These are phyloP conservation scores for Trichonephila clavata DNA, from an alignment of 1,140 invertebrate genomes.

Conservation along the genomic window DNA sequence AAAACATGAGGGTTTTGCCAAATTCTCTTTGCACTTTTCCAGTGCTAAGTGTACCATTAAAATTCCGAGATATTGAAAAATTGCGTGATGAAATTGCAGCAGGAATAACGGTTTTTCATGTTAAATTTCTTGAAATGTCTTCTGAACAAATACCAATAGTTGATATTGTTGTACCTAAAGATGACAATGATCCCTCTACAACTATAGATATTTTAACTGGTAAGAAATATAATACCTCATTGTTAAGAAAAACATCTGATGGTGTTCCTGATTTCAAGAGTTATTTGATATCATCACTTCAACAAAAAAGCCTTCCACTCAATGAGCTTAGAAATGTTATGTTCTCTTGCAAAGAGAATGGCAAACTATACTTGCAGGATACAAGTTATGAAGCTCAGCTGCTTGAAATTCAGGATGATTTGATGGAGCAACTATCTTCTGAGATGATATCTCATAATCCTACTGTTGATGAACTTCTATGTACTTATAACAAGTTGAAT, in stretches of 20 bases:
- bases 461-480: slow-evolving; percentile 36
- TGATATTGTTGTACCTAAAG: background rate
- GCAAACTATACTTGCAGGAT: slow-evolving; percentile 37
- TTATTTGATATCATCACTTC: background rate
- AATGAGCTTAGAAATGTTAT: slow-evolving; percentile 13
- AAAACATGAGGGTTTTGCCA: slow-evolving; percentile 19
- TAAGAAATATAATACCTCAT: slow-evolving; percentile 3
- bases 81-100: background rate
- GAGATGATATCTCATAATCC: slow-evolving; percentile 29
- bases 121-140: background rate
- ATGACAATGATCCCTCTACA: background rate
- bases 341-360: background rate
- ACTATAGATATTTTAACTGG: background rate
- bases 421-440: background rate
- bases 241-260: background rate
- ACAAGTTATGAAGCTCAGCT: background rate
- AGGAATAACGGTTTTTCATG: background rate
- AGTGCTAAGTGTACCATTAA: slow-evolving; percentile 10
- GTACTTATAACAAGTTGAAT: background rate
- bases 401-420: slow-evolving; percentile 17
- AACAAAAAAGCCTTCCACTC: background rate
- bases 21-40: background rate
- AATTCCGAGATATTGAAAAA: background rate
- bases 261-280: background rate
- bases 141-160: background rate